These are phyloP conservation scores for Drosophila colorata DNA, from an alignment of 2,888 invertebrate species.

Conservation along the genomic window DNA sequence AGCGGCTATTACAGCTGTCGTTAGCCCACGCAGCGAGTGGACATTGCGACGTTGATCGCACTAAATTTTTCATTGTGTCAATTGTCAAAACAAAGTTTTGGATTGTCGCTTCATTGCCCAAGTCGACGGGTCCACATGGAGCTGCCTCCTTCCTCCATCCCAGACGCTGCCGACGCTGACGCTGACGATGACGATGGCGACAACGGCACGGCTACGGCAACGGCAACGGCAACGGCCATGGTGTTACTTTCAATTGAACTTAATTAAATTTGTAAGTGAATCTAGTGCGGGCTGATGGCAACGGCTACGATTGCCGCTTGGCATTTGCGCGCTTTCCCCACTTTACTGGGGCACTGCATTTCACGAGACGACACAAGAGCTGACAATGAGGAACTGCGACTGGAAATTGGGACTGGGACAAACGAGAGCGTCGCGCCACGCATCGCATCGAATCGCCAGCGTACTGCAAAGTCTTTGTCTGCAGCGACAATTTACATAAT, in stretches of 20 bases:
- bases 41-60: slow-evolving; percentile 51
- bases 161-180: slow-evolving; percentile 16
- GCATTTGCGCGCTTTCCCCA: slow-evolving; percentile 29
- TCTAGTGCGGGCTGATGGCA: slow-evolving; percentile 82
- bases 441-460: slow-evolving; percentile 21
- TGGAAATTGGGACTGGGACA: slow-evolving; percentile 24
- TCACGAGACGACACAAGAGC: slow-evolving; percentile 40
- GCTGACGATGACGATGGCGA: slow-evolving; percentile 7
- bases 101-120: slow-evolving; percentile 67
- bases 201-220: slow-evolving; percentile 15
- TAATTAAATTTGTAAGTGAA: slow-evolving; percentile 86
- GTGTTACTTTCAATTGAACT: slow-evolving; percentile 84
- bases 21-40: slow-evolving; percentile 65
- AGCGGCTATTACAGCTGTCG: slow-evolving; percentile 51
- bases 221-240: slow-evolving; percentile 53
- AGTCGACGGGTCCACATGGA: slow-evolving; percentile 46
- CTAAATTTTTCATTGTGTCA: slow-evolving; percentile 82
- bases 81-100: slow-evolving; percentile 80
- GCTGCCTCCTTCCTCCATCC: slow-evolving; percentile 7
- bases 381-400: slow-evolving; percentile 56
- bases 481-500: slow-evolving; percentile 83
- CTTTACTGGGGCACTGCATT: slow-evolving; percentile 40
- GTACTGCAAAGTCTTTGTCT: slow-evolving; percentile 67
- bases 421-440: slow-evolving; percentile 27
- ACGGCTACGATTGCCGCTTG: slow-evolving; percentile 12